Percentiles rank a stretch among this genome's conserved stretches.
Conservation (phyloP, 2,113 vertebrate species). For the Neofelis nebulosa region DNA sequence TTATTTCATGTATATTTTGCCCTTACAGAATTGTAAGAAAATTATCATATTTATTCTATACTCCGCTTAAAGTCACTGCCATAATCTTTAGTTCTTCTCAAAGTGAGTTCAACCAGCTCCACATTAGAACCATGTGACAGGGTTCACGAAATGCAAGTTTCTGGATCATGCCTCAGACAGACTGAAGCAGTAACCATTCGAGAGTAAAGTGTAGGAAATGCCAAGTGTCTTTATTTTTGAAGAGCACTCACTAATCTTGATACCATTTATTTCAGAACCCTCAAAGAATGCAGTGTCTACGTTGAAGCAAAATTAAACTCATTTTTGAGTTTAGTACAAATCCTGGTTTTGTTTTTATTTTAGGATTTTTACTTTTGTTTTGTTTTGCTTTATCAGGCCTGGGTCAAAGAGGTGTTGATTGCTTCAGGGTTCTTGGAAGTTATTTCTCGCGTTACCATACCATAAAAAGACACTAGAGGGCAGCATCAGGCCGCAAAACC, state of each 20-base stretch:
- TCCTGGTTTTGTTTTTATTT: neutral
- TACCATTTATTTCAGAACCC: neutral
- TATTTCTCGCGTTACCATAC: neutral
- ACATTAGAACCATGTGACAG: neutral
- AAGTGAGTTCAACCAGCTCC: neutral
- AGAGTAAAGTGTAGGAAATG: neutral
- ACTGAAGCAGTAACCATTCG: neutral
- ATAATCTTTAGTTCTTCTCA: neutral
- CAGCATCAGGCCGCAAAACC: constrained; percentile 77
- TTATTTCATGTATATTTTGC: neutral
- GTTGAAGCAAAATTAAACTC: neutral
- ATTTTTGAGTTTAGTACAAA: neutral
- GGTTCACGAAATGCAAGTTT: neutral
- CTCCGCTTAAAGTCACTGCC: neutral
- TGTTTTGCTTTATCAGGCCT: neutral
- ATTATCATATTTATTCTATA: neutral
- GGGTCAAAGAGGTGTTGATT: neutral
- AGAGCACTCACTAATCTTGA: neutral
- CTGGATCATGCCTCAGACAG: neutral
- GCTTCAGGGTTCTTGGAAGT: neutral
- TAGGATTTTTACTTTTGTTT: neutral
- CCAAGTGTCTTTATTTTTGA: neutral
- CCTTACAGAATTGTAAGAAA: neutral
- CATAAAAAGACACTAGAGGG: constrained; percentile 82
- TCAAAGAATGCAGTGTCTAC: neutral